Base-by-base conservation (phyloP, 1,140 invertebrate species). In the Bombus pascuorum region DNA sequence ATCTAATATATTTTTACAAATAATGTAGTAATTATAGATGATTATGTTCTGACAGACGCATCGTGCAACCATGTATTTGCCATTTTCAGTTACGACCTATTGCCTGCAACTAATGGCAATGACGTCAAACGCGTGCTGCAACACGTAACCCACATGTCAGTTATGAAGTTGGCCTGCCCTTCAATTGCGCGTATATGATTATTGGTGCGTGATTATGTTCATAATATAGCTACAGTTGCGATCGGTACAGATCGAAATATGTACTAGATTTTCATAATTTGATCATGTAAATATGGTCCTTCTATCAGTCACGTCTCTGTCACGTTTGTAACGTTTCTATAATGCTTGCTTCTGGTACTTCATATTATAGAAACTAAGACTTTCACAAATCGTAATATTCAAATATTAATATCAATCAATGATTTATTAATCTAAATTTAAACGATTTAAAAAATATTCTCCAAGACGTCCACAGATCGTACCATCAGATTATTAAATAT, bases 81-180 rank as follows among this genome's bases (percentile, higher is more conserved):
- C 76, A 47, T 72, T 79, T 80, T 72, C 83, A 72, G 70, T 80
- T 32, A 79, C 65, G 53, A 10, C 28, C 76, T 80, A 78, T 80
- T 28, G 28, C 25, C 53, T 59, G 76, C 76, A 71, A 62, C 77
- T 84, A 84, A 84, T 79, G 82, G 75, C 57, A 84, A 84, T 59
- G 12, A 42, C 76, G 32, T 80, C 47, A 62, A 79, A 80, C 53
- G 34, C 57, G n/a, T 44, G n/a, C 25, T 57, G 42, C 34, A 59
- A 59, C 68, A 62, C 65, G 70, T 72, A 84, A 72, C 39, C 37
- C 6, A 62, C 66, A 62, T 79, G 76, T 79, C 76, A 72, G 37
- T 79, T 80, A 79, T 62, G 83, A 84, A 84, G 68, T 84, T 72
- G 59, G 44, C 53, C 83, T 47, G 53, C 76, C 73, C 39, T 47